These are phyloP conservation scores for Caenorhabditis sinica DNA, from an alignment of 2,888 invertebrate genomes.

Conservation along the genomic window DNA sequence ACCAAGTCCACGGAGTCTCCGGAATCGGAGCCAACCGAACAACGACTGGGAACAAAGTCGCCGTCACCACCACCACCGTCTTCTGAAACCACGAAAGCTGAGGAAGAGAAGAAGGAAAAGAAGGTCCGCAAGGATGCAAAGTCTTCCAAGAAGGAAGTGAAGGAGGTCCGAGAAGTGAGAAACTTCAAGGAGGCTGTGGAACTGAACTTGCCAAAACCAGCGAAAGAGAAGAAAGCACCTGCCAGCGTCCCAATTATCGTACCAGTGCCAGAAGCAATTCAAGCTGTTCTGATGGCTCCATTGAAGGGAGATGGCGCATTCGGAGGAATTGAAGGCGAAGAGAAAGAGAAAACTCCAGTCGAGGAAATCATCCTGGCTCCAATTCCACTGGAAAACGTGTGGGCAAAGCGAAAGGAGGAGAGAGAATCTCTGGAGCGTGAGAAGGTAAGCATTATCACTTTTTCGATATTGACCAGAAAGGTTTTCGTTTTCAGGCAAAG, in stretches of 20 bases:
- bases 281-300: background rate
- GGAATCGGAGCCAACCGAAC: constrained; percentile 19
- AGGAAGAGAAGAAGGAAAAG: constrained; percentile 51
- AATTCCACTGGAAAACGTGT: constrained; percentile 78
- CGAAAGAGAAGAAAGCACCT: constrained; percentile 1
- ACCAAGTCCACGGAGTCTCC: constrained; percentile 32
- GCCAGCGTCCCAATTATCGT: constrained; percentile 17
- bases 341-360: constrained; percentile 10
- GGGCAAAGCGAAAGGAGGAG: constrained; percentile 82
- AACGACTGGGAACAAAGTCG: constrained; percentile 12
- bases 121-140: constrained; percentile 36
- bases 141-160: constrained; percentile 21
- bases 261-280: background rate
- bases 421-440: constrained; percentile 75
- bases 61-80: background rate
- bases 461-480: too few species aligned
- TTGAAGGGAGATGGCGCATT: background rate
- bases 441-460: constrained; percentile 53
- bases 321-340: background rate
- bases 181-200: background rate
- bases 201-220: background rate
- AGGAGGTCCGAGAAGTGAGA: background rate
- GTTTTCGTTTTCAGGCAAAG: constrained; percentile 39
- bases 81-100: background rate
- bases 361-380: constrained; percentile 65